These are phyloP conservation scores for Seriola aureovittata DNA, from an alignment of 2,113 vertebrate genomes.

Conservation along the genomic window DNA sequence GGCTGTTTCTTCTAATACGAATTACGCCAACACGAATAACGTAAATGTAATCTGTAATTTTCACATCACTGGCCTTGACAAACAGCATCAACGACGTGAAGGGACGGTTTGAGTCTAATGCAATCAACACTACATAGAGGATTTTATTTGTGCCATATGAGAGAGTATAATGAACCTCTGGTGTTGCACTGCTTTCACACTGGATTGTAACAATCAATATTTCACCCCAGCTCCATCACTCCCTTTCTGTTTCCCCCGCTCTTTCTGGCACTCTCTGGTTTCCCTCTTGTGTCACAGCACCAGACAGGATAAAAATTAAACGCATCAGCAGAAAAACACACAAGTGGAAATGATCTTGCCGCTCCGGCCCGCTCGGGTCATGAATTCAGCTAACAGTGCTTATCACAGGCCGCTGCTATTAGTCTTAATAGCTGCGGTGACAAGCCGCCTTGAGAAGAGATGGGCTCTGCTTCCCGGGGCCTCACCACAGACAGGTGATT, in stretches of 20 bases:
- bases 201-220: slow-evolving; percentile 62
- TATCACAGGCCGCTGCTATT: slow-evolving; percentile 73
- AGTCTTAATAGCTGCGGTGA: slow-evolving; percentile 77
- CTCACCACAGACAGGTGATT: slow-evolving; percentile 70
- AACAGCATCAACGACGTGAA: background rate
- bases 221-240: slow-evolving; percentile 58
- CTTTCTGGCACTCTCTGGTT: slow-evolving; percentile 52
- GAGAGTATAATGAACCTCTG: slow-evolving; percentile 19
- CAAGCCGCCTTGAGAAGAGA: slow-evolving; percentile 66
- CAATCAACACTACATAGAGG: slow-evolving; percentile 26
- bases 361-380: slow-evolving; percentile 71
- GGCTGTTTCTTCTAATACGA: background rate
- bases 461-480: slow-evolving; percentile 49
- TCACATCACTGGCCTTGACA: slow-evolving; percentile 7
- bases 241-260: slow-evolving; percentile 49
- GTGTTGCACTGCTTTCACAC: slow-evolving; percentile 48
- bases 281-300: slow-evolving; percentile 60
- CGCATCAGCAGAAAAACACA: slow-evolving; percentile 82
- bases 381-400: slow-evolving; percentile 79
- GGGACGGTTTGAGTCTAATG: background rate
- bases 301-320: slow-evolving; percentile 75
- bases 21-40: background rate
- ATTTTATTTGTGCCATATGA: slow-evolving; percentile 18
- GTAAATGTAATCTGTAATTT: background rate
- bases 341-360: slow-evolving; percentile 75